Evolutionary conservation across 53 echinoderm and acorn worm species (phyloP).

Genomic region (Holothuria leucospilota): DNA sequence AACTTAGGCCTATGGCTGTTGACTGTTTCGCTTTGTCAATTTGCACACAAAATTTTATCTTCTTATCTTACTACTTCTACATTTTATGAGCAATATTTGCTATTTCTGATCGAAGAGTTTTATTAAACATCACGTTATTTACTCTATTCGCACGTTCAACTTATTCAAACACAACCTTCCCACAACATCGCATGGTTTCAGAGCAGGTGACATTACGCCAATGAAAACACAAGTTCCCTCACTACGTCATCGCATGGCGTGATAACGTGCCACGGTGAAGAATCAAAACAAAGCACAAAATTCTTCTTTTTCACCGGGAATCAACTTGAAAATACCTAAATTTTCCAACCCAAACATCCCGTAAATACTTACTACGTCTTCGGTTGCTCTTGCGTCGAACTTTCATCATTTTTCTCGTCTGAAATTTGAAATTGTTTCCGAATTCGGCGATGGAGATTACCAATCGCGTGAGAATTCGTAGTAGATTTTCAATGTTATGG

Average conservation of each 20-base stretch:
- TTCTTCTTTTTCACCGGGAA: conserved; percentile 12
- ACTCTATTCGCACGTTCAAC: too few relatives aligned
- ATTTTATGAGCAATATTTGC: too few relatives aligned
- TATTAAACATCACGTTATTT: too few relatives aligned
- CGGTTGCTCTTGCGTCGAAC: conserved; percentile 22
- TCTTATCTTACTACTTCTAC: too few relatives aligned
- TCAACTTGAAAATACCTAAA: neutral
- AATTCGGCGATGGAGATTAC: conserved; percentile 5
- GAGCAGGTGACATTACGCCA: conserved; percentile 41
- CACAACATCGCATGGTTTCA: too few relatives aligned
- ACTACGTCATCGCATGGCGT: conserved; percentile 44
- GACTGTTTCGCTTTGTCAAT: too few relatives aligned
- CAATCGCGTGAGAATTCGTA: conserved; percentile 46
- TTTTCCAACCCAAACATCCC: neutral
- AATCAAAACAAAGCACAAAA: conserved; percentile 34
- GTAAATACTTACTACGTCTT: conserved; percentile 24
- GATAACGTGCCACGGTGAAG: conserved; percentile 27
- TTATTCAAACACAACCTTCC: too few relatives aligned
- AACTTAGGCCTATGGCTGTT: too few relatives aligned
- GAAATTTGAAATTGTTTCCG: neutral
- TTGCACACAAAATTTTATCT: too few relatives aligned
- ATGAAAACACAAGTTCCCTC: conserved; percentile 31
- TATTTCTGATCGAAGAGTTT: too few relatives aligned
- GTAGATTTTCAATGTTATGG: conserved; percentile 39
- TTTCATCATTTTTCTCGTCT: conserved; percentile 32